Percentiles rank a stretch among this genome's conserved stretches.
Evolutionary conservation across 2,888 invertebrate genomes (phyloP).

Genomic region (Tubulanus polymorphus): DNA sequence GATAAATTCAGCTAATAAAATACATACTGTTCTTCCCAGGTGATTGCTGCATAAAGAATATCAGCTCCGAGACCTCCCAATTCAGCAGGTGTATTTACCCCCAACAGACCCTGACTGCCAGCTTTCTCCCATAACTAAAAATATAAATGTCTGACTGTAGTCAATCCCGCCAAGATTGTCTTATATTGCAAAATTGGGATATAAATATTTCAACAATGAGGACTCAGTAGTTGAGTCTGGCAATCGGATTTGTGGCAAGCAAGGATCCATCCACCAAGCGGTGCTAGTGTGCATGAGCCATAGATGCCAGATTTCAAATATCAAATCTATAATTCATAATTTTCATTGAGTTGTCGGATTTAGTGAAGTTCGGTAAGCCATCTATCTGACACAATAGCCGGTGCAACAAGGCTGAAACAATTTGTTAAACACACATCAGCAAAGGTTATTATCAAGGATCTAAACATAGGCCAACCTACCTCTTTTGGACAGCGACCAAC

Average conservation of each 20-base stretch:
- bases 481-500: constrained; percentile 47
- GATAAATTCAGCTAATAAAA: background rate
- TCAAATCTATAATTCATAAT: too few relatives aligned
- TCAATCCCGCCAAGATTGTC: too few relatives aligned
- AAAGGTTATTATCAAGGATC: background rate
- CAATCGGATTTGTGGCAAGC: background rate
- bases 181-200: too few relatives aligned
- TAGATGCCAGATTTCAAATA: too few relatives aligned
- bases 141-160: too few relatives aligned
- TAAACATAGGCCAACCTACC: too few relatives aligned
- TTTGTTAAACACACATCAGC: background rate
- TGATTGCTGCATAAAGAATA: constrained; percentile 48
- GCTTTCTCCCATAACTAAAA: constrained; percentile 51
- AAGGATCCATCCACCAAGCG: constrained; percentile 19
- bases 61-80: constrained; percentile 54
- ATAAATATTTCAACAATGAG: too few relatives aligned
- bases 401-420: too few relatives aligned
- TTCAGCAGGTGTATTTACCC: constrained; percentile 49
- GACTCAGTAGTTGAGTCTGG: too few relatives aligned
- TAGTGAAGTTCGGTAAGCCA: background rate
- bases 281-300: too few relatives aligned
- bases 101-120: constrained; percentile 52
- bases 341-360: background rate
- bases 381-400: too few relatives aligned
- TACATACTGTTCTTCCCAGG: constrained; percentile 54